phyloP scores from a whole-genome alignment of 2,113 vertebrate genomes.

The Hassar affinis region DNA sequence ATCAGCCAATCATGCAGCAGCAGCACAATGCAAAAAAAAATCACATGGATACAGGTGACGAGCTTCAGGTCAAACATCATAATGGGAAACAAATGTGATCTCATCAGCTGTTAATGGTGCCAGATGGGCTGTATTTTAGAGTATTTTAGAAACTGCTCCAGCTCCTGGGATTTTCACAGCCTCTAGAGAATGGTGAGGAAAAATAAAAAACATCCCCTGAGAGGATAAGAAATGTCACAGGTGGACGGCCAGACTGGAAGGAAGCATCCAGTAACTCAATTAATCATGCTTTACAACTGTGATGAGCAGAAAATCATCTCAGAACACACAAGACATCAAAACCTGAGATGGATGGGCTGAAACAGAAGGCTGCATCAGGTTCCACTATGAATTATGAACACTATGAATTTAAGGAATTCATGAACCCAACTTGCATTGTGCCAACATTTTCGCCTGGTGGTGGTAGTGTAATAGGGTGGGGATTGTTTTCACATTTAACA shows the following conservation, averaged over 20 bases:
- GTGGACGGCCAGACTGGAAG: neutral
- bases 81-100: neutral
- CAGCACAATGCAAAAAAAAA: neutral
- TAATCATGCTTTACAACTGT: neutral
- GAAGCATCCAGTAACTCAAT: neutral
- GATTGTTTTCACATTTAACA: neutral
- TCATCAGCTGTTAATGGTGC: neutral
- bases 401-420: neutral
- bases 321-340: neutral
- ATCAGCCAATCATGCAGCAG: neutral
- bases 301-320: neutral
- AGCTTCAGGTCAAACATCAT: neutral
- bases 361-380: neutral
- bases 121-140: neutral
- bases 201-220: neutral
- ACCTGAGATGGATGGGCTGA: neutral
- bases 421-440: neutral
- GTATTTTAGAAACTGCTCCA: neutral
- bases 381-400: too few relatives aligned
- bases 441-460: neutral
- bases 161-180: neutral
- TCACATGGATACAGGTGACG: neutral
- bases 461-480: neutral
- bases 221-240: neutral
- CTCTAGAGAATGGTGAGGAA: neutral